Evolutionary conservation across 1,140 invertebrate genomes (phyloP).

Genomic region (Pseudobourletiella spinata): DNA sequence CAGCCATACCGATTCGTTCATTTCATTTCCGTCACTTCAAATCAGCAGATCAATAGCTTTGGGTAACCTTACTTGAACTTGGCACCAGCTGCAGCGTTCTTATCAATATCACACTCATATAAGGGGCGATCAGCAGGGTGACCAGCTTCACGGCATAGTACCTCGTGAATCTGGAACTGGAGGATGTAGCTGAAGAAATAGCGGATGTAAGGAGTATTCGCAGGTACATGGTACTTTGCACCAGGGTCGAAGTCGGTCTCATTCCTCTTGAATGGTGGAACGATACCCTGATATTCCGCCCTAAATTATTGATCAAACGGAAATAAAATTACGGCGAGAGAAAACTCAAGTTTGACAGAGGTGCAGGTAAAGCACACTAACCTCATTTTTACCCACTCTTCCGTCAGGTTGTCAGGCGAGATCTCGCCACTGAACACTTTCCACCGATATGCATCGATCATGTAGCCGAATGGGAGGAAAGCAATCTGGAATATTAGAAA

Average conservation of each 20-base stretch:
- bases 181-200: slow-evolving; percentile 78
- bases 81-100: slow-evolving; percentile 64
- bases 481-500: slow-evolving; percentile 40
- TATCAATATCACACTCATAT: slow-evolving; percentile 74
- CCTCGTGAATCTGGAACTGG: slow-evolving; percentile 78
- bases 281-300: slow-evolving; percentile 69
- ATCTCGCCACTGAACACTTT: slow-evolving; percentile 71
- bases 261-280: slow-evolving; percentile 71
- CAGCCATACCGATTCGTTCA: no score
- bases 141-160: slow-evolving; percentile 63
- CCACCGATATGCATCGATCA: slow-evolving; percentile 76
- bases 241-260: slow-evolving; percentile 85
- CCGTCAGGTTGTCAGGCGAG: slow-evolving; percentile 69
- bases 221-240: slow-evolving; percentile 77
- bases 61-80: slow-evolving; percentile 42
- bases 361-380: no score
- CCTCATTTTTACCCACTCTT: slow-evolving; percentile 78
- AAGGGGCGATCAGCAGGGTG: slow-evolving; percentile 44
- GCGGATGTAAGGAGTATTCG: slow-evolving; percentile 72
- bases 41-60: no score
- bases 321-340: neutral
- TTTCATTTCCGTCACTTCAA: no score
- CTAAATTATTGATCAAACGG: slow-evolving; percentile 41
- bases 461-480: slow-evolving; percentile 72
- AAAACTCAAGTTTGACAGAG: neutral